Evolutionary conservation across 2,888 invertebrate species (phyloP).

Genomic region (Tenthredo scrophulariae): DNA sequence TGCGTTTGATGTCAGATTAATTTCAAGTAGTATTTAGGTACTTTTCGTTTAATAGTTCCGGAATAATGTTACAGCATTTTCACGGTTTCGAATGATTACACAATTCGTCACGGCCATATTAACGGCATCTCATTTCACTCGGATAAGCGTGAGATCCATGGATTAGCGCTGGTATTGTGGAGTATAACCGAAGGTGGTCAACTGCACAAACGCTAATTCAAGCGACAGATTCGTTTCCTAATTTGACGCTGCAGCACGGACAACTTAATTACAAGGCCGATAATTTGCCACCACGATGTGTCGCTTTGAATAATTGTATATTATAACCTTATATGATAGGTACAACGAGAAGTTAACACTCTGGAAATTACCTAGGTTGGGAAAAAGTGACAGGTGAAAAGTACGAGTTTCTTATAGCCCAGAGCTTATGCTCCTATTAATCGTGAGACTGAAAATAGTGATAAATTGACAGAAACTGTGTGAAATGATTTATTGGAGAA

Average conservation of each 20-base stretch:
- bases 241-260: conserved; percentile 10
- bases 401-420: background rate
- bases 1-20: conserved; percentile 21
- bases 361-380: background rate
- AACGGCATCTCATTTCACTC: background rate
- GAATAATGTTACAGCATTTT: background rate
- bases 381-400: background rate
- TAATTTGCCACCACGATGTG: background rate
- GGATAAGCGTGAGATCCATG: background rate
- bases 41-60: background rate
- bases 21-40: background rate
- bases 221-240: conserved; percentile 20
- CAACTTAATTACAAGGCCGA: conserved; percentile 8
- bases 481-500: background rate
- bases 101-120: conserved; percentile 7
- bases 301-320: conserved; percentile 10
- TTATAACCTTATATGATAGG: background rate
- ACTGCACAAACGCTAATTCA: conserved; percentile 14
- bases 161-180: conserved; percentile 15
- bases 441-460: background rate
- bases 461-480: background rate
- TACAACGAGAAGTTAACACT: background rate
- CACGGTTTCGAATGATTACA: background rate
- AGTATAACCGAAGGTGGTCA: background rate
- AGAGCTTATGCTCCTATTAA: background rate